Percentiles rank a stretch among this genome's conserved stretches.
Evolutionary conservation across 2,888 invertebrate genomes (phyloP).

Genomic region (Allolobophora icterica): DNA sequence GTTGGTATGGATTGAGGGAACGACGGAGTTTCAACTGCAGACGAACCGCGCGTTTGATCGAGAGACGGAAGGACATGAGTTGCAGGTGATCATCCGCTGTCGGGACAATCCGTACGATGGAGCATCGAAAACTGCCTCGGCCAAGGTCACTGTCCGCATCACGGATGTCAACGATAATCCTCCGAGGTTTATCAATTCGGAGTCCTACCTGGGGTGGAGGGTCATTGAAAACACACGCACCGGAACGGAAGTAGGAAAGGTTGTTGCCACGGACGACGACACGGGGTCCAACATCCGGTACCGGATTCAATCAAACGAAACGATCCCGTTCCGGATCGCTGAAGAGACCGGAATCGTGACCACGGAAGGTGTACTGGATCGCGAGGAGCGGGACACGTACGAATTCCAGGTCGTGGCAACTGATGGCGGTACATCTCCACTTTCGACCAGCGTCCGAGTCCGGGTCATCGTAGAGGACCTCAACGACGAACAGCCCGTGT

Average conservation of each 20-base stretch:
- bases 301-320: not conserved
- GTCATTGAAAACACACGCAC: slow-evolving; percentile 37
- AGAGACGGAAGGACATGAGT: slow-evolving; percentile 66
- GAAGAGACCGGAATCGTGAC: slow-evolving; percentile 74
- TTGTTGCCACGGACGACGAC: slow-evolving; percentile 45
- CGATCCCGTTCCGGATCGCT: slow-evolving; percentile 34
- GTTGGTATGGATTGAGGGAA: slow-evolving; percentile 29
- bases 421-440: slow-evolving; percentile 44
- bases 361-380: slow-evolving; percentile 83
- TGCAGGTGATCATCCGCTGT: slow-evolving; percentile 67
- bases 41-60: slow-evolving; percentile 36
- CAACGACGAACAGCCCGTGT: slow-evolving; percentile 35
- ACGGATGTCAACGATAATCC: slow-evolving; percentile 42
- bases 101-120: slow-evolving; percentile 32
- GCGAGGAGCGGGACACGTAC: slow-evolving; percentile 82
- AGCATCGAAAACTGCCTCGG: not conserved
- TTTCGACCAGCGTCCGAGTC: slow-evolving; percentile 38
- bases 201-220: slow-evolving; percentile 29
- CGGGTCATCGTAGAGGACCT: slow-evolving; percentile 36
- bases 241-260: slow-evolving; percentile 39
- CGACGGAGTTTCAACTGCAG: slow-evolving; percentile 42
- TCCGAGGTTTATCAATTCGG: slow-evolving; percentile 35
- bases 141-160: slow-evolving; percentile 33
- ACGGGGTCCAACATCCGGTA: not conserved
- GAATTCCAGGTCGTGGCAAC: slow-evolving; percentile 71